Conservation (phyloP, 2,888 invertebrate genomes). For the Heliothis peltigera region DNA sequence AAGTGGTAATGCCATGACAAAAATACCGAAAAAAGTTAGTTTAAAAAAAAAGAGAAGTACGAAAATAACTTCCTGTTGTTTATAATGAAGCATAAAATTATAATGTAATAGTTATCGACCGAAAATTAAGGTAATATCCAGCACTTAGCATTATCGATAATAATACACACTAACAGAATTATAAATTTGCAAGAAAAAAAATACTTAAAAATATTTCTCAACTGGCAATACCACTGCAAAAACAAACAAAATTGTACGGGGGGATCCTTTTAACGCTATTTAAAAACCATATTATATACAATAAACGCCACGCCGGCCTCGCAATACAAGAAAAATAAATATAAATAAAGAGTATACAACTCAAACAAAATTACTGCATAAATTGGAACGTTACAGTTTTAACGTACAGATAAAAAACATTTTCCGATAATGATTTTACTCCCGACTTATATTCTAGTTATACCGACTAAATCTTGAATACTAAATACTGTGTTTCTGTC, state of each 20-base stretch:
- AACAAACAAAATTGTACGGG: conserved; percentile 51
- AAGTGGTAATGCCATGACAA: conserved; percentile 38
- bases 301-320: conserved; percentile 55
- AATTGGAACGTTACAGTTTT: conserved; percentile 61
- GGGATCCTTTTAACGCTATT: conserved; percentile 57
- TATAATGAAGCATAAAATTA: no score
- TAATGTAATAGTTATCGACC: background rate
- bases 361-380: conserved; percentile 68
- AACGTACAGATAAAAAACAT: conserved; percentile 52
- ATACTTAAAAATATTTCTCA: conserved; percentile 6
- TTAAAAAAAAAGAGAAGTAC: background rate
- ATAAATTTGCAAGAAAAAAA: conserved; percentile 16
- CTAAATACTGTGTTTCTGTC: conserved; percentile 62
- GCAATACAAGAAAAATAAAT: conserved; percentile 65
- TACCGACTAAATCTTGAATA: conserved; percentile 72
- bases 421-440: conserved; percentile 57
- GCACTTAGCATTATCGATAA: background rate
- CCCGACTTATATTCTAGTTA: conserved; percentile 74
- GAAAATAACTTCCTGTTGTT: no score
- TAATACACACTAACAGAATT: background rate
- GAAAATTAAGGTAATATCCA: background rate
- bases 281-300: conserved; percentile 68
- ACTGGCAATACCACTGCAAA: conserved; percentile 52
- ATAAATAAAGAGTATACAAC: conserved; percentile 67
- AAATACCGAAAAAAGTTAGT: background rate